phyloP scores from a whole-genome alignment of 1,140 invertebrate genomes.

The Drosophila nebulosa region DNA sequence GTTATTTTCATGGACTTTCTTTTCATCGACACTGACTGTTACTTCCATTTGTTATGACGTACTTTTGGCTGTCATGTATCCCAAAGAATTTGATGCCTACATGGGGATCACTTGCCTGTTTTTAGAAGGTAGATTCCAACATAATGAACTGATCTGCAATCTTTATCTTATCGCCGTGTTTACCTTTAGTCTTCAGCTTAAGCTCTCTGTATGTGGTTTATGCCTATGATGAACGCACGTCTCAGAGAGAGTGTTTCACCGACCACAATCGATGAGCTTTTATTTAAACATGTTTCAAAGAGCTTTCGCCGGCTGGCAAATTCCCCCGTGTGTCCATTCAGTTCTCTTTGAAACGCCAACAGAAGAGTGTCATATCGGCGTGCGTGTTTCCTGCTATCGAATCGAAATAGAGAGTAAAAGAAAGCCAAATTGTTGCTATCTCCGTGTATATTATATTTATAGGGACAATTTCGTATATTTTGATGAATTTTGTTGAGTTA shows the following conservation, averaged over 20 bases:
- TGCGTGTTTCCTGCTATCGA: not conserved
- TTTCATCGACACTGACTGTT: not conserved
- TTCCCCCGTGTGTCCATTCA: not conserved
- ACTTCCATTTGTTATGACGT: not conserved
- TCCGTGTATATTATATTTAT: not conserved
- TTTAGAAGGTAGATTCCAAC: no score
- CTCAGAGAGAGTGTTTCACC: not conserved
- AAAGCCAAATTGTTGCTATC: not conserved
- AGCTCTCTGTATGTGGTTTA: constrained; percentile 16
- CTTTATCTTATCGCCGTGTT: not conserved
- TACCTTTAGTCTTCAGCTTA: constrained; percentile 4
- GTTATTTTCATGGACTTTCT: not conserved
- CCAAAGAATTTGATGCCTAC: constrained; percentile 4
- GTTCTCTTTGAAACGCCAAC: not conserved
- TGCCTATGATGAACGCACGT: not conserved
- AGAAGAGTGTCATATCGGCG: not conserved
- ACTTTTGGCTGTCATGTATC: not conserved
- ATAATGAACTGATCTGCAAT: not conserved
- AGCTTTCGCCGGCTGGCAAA: not conserved
- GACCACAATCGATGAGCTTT: not conserved
- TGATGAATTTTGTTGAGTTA: not conserved
- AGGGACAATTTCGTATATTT: not conserved
- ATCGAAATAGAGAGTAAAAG: not conserved
- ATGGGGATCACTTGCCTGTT: constrained; percentile 17
- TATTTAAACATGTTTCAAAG: not conserved